Evolutionary conservation across 2,888 invertebrate genomes (phyloP).

Genomic region (Acanthacorydalis orientalis): DNA sequence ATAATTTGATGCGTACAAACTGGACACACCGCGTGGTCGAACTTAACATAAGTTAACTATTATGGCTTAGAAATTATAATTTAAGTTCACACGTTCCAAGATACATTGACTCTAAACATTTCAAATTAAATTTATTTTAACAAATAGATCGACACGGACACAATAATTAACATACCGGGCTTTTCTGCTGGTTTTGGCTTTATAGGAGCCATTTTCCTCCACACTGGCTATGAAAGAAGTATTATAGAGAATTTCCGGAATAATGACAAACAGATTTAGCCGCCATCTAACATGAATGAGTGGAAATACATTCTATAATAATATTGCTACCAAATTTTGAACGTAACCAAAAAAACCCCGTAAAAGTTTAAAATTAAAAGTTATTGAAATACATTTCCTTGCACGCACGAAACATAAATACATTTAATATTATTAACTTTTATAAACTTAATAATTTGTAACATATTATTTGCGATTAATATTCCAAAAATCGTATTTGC

Average conservation of each 20-base stretch:
- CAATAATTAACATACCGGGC: slow-evolving; percentile 49
- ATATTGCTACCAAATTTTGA: no score
- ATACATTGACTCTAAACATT: not conserved
- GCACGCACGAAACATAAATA: no score
- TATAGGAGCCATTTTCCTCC: slow-evolving; percentile 63
- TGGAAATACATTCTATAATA: no score
- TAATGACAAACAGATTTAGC: not conserved
- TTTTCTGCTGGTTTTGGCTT: slow-evolving; percentile 68
- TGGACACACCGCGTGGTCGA: slow-evolving; percentile 15
- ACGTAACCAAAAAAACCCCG: no score
- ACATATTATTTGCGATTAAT: no score
- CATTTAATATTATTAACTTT: no score
- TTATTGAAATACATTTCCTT: no score
- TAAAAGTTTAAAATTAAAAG: no score
- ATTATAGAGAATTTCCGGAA: not conserved
- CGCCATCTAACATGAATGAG: no score
- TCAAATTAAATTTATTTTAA: not conserved
- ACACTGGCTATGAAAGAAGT: not conserved
- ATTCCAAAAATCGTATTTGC: no score
- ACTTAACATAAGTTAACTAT: slow-evolving; percentile 3
- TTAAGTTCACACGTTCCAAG: not conserved
- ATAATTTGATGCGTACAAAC: not conserved
- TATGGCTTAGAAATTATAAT: not conserved
- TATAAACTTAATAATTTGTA: no score
- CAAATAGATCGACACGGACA: not conserved